These are phyloP conservation scores for Paguma larvata DNA, from an alignment of 2,797 vertebrate genomes.

Conservation along the genomic window DNA sequence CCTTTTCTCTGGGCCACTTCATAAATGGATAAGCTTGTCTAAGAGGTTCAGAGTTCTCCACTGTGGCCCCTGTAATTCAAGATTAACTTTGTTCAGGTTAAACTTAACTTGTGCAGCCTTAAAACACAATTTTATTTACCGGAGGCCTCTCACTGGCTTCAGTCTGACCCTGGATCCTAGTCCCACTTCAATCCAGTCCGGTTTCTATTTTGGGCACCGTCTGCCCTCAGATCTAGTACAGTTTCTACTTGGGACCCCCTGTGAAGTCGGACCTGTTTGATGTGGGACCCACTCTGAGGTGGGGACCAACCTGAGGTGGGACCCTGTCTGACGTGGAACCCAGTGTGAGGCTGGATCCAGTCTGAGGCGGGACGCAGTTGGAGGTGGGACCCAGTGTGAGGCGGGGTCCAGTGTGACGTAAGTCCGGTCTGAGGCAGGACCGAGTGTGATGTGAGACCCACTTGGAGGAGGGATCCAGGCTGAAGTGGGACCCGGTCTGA, in stretches of 20 bases:
- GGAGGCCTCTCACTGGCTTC: not conserved
- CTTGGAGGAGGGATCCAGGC: not conserved
- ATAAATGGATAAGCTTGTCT: not conserved
- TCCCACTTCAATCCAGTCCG: not conserved
- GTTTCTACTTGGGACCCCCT: not conserved
- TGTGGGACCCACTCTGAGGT: too few relatives aligned
- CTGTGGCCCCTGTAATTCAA: too few relatives aligned
- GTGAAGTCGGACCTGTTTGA: not conserved
- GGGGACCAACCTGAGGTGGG: not conserved
- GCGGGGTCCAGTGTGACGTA: not conserved
- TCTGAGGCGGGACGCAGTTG: not conserved
- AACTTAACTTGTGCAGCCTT: not conserved
- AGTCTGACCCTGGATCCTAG: too few relatives aligned
- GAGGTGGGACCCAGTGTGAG: not conserved
- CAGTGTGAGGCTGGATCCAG: not conserved
- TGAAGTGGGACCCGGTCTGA: not conserved
- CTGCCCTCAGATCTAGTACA: not conserved
- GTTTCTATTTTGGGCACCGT: too few relatives aligned
- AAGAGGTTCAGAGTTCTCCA: too few relatives aligned
- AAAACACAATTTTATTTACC: too few relatives aligned
- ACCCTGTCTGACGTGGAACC: too few relatives aligned
- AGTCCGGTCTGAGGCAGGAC: too few relatives aligned
- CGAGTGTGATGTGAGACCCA: not conserved
- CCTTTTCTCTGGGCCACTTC: not conserved
- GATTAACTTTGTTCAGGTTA: not conserved